These are phyloP conservation scores for Tubiluchus corallicola DNA, from an alignment of 2,888 invertebrate genomes.

Conservation along the genomic window DNA sequence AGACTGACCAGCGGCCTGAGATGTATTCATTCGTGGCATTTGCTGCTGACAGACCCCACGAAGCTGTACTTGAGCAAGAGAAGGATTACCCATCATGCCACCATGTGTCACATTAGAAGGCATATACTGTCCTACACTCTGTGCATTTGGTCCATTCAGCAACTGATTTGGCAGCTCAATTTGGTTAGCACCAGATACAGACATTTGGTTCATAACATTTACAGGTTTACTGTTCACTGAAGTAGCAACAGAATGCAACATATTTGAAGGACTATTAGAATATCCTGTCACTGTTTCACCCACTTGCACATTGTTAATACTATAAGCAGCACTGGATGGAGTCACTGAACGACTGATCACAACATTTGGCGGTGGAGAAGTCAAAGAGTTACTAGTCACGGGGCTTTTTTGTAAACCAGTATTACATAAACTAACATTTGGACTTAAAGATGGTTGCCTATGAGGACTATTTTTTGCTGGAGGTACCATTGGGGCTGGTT, in stretches of 20 bases:
- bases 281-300: conserved; percentile 5
- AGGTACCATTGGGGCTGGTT: background rate
- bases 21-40: too few species aligned
- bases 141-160: conserved; percentile 24
- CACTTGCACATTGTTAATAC: conserved; percentile 17
- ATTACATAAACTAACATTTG: background rate
- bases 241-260: background rate
- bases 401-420: background rate
- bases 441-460: too few species aligned
- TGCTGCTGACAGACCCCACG: too few species aligned
- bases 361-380: conserved; percentile 55
- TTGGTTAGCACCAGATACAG: conserved; percentile 10
- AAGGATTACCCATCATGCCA: too few species aligned
- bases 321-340: conserved; percentile 17
- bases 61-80: too few species aligned
- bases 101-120: too few species aligned
- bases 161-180: conserved; percentile 15
- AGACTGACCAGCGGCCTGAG: too few species aligned
- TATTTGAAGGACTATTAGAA: background rate
- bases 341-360: conserved; percentile 39
- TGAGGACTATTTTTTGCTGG: conserved; percentile 3
- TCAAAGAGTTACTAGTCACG: background rate
- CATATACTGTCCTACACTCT: too few species aligned
- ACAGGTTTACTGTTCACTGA: background rate
- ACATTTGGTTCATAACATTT: background rate